Evolutionary conservation across 2,797 vertebrate genomes (phyloP).

Genomic region (Clarias fuscus): DNA sequence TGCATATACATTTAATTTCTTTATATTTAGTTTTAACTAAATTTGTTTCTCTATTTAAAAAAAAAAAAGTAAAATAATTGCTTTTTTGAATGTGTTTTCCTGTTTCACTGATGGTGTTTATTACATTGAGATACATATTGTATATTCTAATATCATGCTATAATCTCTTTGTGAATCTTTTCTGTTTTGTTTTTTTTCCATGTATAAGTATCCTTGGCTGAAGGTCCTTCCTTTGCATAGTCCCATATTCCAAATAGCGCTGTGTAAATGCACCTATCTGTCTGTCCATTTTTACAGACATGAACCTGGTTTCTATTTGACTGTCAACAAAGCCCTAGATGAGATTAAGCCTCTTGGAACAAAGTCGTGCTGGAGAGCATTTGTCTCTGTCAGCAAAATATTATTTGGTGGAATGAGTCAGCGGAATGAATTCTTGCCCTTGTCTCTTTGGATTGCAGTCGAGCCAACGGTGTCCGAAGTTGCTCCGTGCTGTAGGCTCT

Average conservation of each 20-base stretch:
- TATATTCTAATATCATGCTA: not conserved
- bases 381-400: conserved; percentile 72
- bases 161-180: not conserved
- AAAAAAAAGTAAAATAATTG: not conserved
- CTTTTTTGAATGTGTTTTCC: not conserved
- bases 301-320: conserved; percentile 58
- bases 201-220: not conserved
- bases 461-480: conserved; percentile 64
- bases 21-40: not conserved
- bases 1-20: not conserved
- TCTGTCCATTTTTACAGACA: conserved; percentile 46
- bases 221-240: not conserved
- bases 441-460: conserved; percentile 60
- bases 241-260: not conserved
- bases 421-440: conserved; percentile 59
- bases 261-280: not conserved
- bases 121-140: not conserved
- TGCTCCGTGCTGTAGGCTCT: conserved; percentile 31
- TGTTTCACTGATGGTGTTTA: not conserved
- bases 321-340: conserved; percentile 58
- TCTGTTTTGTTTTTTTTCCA: not conserved
- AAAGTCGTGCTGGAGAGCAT: conserved; percentile 65
- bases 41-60: not conserved
- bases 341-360: conserved; percentile 62
- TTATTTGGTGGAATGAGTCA: conserved; percentile 69